Conservation (phyloP, 2,888 invertebrate genomes). For the Agrochola circellaris region DNA sequence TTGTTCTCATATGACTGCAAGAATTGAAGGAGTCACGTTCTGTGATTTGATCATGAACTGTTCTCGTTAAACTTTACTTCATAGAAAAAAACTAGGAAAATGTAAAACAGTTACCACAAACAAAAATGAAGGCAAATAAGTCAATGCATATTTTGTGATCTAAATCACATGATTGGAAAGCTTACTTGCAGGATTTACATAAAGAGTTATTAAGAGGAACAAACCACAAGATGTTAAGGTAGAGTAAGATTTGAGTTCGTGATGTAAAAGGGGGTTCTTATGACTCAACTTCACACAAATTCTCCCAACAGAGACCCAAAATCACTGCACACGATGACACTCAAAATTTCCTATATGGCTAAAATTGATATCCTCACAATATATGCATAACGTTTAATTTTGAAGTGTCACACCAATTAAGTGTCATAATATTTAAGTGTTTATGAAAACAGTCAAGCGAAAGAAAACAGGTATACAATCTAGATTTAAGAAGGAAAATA, state of each 20-base stretch:
- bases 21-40: constrained; percentile 3
- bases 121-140: not conserved
- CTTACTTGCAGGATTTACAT: not conserved
- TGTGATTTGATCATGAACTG: constrained; percentile 4
- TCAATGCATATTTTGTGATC: not conserved
- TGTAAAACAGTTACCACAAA: not conserved
- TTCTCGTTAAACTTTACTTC: not conserved
- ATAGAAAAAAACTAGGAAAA: not conserved
- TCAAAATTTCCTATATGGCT: not conserved
- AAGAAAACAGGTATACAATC: constrained; percentile 37
- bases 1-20: constrained; percentile 20
- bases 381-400: not conserved
- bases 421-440: constrained; percentile 3
- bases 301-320: not conserved
- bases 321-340: not conserved
- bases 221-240: not conserved
- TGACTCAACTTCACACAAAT: not conserved
- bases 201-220: not conserved
- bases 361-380: not conserved
- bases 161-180: not conserved
- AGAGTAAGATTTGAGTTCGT: not conserved
- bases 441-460: constrained; percentile 1
- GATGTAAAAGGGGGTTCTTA: not conserved
- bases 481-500: constrained; percentile 25
- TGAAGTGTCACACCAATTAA: not conserved